Percentiles rank a stretch among this genome's conserved stretches.
These are phyloP conservation scores for Poecilia picta DNA, from an alignment of 2,797 vertebrate species.

Conservation along the genomic window DNA sequence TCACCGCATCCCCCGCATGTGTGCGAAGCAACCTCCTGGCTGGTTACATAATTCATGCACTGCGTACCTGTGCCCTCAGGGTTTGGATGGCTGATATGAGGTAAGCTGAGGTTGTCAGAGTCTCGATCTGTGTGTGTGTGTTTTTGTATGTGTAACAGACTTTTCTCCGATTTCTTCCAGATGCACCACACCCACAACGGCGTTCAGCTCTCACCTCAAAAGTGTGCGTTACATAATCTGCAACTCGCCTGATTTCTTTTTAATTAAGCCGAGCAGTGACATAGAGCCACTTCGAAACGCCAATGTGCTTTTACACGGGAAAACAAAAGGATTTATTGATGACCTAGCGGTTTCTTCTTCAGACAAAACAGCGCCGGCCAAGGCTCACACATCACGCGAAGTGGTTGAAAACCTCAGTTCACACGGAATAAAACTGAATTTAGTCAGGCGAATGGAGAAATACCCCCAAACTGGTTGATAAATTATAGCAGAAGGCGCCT, in stretches of 20 bases:
- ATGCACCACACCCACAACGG: conserved; percentile 46
- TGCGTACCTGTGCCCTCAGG: conserved; percentile 45
- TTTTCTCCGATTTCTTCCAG: conserved; percentile 38
- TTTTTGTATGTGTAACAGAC: not conserved
- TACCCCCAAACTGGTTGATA: not conserved
- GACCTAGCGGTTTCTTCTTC: not conserved
- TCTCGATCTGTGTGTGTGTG: conserved; percentile 3
- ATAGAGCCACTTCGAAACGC: not conserved
- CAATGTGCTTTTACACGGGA: not conserved
- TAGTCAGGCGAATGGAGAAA: not conserved
- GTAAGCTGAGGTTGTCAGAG: conserved; percentile 29
- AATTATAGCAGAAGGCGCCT: not conserved
- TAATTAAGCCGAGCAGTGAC: not conserved
- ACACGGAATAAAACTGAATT: not conserved
- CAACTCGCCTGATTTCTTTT: conserved; percentile 21
- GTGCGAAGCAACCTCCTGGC: conserved; percentile 31
- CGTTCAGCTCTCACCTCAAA: conserved; percentile 46
- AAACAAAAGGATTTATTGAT: not conserved
- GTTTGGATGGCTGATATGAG: conserved; percentile 43
- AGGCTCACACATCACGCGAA: not conserved
- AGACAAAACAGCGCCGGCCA: not conserved
- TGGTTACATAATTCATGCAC: conserved; percentile 57
- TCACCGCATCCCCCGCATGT: not conserved
- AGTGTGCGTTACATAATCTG: conserved; percentile 54
- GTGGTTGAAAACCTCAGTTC: not conserved